A percentile compares a stretch with the other conserved stretches of the same genome.
These are phyloP conservation scores for Porites lutea DNA, from an alignment of 64 coral and sea anemone genomes.

Conservation along the genomic window DNA sequence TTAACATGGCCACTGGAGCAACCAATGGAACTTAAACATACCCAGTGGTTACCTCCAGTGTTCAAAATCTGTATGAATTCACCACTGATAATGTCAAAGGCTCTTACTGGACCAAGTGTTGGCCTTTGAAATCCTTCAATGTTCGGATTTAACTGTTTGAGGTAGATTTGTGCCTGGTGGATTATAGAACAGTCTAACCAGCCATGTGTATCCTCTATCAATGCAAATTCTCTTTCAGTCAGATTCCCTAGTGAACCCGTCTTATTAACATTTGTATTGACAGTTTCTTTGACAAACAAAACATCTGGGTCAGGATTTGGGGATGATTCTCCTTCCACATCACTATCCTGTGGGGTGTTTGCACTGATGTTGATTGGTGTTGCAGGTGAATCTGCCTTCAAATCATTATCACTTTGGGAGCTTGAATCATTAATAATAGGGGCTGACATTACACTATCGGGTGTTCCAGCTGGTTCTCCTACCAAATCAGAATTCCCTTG, in stretches of 20 bases:
- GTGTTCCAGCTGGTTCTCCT: no score
- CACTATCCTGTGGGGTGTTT: no score
- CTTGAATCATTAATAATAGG: no score
- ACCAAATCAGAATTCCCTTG: no score
- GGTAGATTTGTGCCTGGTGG: slow-evolving; percentile 28
- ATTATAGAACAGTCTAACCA: slow-evolving; percentile 48
- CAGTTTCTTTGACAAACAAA: not conserved
- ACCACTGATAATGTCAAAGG: slow-evolving; percentile 17
- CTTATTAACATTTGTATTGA: slow-evolving; percentile 5
- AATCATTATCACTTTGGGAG: not conserved
- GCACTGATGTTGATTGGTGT: not conserved
- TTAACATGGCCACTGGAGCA: slow-evolving; percentile 49
- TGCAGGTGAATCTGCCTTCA: no score
- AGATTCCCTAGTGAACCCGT: slow-evolving; percentile 11
- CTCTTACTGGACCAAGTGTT: not conserved
- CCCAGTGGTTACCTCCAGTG: slow-evolving; percentile 54
- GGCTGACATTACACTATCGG: no score
- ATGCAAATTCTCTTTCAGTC: not conserved
- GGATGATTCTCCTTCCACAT: not conserved
- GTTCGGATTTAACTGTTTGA: slow-evolving; percentile 27
- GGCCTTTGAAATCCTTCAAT: slow-evolving; percentile 53
- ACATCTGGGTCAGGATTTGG: not conserved
- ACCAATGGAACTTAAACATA: slow-evolving; percentile 43
- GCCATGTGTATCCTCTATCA: slow-evolving; percentile 9
- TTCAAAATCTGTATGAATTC: slow-evolving; percentile 53